Evolutionary conservation across 2,797 vertebrate species (phyloP).

Genomic region (Catharus ustulatus): DNA sequence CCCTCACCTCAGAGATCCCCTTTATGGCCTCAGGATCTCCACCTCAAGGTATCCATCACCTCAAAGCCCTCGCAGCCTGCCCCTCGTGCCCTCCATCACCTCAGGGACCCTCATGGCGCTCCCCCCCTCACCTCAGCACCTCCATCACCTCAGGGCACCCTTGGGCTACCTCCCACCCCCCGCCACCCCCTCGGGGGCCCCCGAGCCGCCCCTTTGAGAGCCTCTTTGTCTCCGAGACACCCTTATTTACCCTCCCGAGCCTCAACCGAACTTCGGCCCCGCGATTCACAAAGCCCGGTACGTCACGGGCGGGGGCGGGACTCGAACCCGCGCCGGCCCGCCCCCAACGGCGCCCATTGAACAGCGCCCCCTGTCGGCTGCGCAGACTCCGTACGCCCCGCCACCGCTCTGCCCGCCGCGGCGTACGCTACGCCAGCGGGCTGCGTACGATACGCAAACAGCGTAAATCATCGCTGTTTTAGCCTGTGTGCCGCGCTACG

Average conservation of each 20-base stretch:
- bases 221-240: constrained; percentile 78
- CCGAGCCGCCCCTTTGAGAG: constrained; percentile 73
- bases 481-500: background rate
- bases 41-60: background rate
- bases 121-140: background rate
- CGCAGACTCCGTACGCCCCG: background rate
- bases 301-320: constrained; percentile 41
- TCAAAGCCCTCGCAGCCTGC: background rate
- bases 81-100: background rate
- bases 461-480: rapidly evolving
- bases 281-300: constrained; percentile 56
- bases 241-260: constrained; percentile 73
- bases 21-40: background rate
- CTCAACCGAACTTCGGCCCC: constrained; percentile 73
- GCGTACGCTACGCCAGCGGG: background rate
- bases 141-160: background rate
- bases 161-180: background rate
- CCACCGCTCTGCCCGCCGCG: background rate
- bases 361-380: background rate
- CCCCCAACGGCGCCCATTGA: background rate
- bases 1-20: background rate
- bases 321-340: background rate
- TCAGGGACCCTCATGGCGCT: no score
- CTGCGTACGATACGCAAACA: background rate
- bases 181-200: background rate